Evolutionary conservation across 1,140 invertebrate genomes (phyloP).

Genomic region (Apis dorsata): DNA sequence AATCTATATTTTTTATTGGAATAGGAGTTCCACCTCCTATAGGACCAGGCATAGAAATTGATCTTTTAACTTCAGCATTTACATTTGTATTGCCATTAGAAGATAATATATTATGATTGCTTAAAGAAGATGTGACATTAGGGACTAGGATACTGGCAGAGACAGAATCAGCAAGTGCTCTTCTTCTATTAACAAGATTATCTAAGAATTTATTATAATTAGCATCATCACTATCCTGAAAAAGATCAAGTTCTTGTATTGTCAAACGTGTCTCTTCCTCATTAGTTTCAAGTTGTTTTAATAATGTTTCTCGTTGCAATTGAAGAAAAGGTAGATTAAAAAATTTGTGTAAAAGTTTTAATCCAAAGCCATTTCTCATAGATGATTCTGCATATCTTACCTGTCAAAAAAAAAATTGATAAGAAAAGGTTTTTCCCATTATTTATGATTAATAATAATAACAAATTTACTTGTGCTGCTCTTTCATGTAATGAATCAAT

Average conservation of each 20-base stretch:
- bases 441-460: slow-evolving; percentile 3
- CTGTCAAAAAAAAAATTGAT: slow-evolving; percentile 78
- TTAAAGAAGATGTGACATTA: slow-evolving; percentile 74
- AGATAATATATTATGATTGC: slow-evolving; percentile 68
- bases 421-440: neutral
- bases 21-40: slow-evolving; percentile 79
- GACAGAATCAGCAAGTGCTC: slow-evolving; percentile 85
- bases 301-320: slow-evolving; percentile 92
- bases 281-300: slow-evolving; percentile 94
- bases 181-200: slow-evolving; percentile 85
- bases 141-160: slow-evolving; percentile 73
- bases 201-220: slow-evolving; percentile 93
- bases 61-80: slow-evolving; percentile 64
- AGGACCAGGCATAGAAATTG: slow-evolving; percentile 71
- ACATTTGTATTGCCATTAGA: slow-evolving; percentile 59
- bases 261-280: slow-evolving; percentile 90
- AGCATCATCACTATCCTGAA: slow-evolving; percentile 92
- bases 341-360: slow-evolving; percentile 97
- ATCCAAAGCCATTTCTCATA: slow-evolving; percentile 97
- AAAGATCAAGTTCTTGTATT: slow-evolving; percentile 90
- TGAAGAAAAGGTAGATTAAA: slow-evolving; percentile 97
- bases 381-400: slow-evolving; percentile 95
- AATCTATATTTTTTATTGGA: slow-evolving; percentile 73
- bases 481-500: slow-evolving; percentile 83
- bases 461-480: slow-evolving; percentile 71